Base-by-base conservation (phyloP, 2,888 invertebrate genomes). In the Malachius bipustulatus region DNA sequence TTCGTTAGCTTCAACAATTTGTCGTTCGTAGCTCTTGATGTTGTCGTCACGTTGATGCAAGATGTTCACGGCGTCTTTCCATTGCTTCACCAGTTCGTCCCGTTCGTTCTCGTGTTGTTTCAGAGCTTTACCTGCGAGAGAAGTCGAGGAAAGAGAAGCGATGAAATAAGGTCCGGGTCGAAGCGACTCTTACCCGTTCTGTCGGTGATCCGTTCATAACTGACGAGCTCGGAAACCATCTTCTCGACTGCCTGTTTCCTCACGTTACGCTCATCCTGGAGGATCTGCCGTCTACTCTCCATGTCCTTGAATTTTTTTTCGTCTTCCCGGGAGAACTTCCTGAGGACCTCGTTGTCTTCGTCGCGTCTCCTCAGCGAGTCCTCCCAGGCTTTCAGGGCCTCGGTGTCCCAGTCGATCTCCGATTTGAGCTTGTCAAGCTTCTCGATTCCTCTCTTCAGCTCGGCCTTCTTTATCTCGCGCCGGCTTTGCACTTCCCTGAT, bases 311-410 rank as follows among this genome's bases (percentile, higher is more conserved):
- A 77, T 46, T 69, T 73, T 33, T 73, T 71, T 12, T 74, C 63
- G 55, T 87, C 85, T 44, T 78, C 74, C 50, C 75, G 71, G 36
- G 78, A 76, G 46, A 78, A 82, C 51, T 74, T 74, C 47, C 77
- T 74, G 28, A 85, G 72, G n/a, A 82, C 60, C 15, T 70, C 66
- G 45, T 77, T 81, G 38, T 81, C 77, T 32, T 76, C 74, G 27
- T 79, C 73, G 24, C 73, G 73, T 38, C 75, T 69, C 44, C 73
- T 71, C 37, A 85, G 66, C 1, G 77, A 73, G 28, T 80, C 76
- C 14, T 78, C 73, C 80, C 81, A 83, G 33, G 78, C 77, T 30
- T 71, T 64, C 34, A 84, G 54, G 0, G 77, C 77, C 11, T 72
- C 73, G 14, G 72, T 66, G 43, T 80, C 82, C 56, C 80, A 77